Evolutionary conservation across 2,113 vertebrate genomes (phyloP), one percentile per base, ranked within the genome.

Genomic region (Cairina moschata): DNA sequence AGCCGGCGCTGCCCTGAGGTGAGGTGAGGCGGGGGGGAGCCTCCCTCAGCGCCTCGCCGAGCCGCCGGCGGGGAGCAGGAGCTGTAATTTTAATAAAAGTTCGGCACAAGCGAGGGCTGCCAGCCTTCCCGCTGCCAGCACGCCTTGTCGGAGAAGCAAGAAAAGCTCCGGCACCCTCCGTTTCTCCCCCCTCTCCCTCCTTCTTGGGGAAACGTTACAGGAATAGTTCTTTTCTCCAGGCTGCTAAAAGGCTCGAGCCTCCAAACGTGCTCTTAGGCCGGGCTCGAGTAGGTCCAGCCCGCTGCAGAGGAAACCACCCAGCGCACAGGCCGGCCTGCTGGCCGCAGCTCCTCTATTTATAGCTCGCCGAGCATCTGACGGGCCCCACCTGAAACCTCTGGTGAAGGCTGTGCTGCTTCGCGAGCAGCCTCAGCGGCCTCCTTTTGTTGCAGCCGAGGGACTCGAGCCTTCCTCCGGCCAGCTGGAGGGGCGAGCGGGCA

Each of bases 331-430:
- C 44, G 54, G 66, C 77, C 86, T 83, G 72, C 34, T 83, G 31
- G 63, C 85, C 77, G 28, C 84, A 85, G 84, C 74, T 16, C 86
- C 84, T 90, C 87, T 86, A 65, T 91, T 88, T 94, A 75, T 91
- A 84, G 86, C 48, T 46, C 55, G 20, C 1, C 20, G 6, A 6
- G 60, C 79, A 23, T 15, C 42, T 56, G 67, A 59, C 14, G 79
- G 82, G 25, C 86, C 68, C 32, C 78, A 63, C 56, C 88, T 79
- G 80, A 89, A 73, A 73, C 54, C 69, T 78, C 48, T 26, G 26
- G 36, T 72, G 40, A 8, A 14, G 32, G 4, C 12, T 5, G 55
- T 5, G 55, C 75, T 55, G 48, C 38, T 80, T 32, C 6, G 56
- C 2, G 17, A 42, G 74, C 63, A 32, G 69, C 34, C 63, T 50